Percentiles rank a stretch among this genome's conserved stretches.
Conservation (phyloP, 2,113 vertebrate species). For the Bucco capensis region DNA sequence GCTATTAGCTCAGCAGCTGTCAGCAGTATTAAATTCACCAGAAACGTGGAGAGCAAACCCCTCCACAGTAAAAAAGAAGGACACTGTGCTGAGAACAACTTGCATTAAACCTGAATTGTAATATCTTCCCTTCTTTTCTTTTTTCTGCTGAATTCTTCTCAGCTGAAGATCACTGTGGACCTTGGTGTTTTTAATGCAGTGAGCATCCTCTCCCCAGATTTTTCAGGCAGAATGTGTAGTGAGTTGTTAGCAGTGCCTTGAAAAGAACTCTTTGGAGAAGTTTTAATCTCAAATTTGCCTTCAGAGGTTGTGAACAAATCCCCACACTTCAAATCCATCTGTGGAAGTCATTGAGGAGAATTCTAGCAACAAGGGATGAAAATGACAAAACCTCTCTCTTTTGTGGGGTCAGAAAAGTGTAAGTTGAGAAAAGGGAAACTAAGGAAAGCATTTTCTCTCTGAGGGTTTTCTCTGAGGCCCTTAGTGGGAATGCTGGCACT, state of each 20-base stretch:
- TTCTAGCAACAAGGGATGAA: background rate
- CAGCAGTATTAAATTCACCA: conserved; percentile 34
- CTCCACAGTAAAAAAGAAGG: background rate
- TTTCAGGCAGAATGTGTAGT: background rate
- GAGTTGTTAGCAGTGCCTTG: background rate
- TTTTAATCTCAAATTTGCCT: background rate
- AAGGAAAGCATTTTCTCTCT: background rate
- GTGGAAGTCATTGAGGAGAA: background rate
- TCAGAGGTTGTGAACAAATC: background rate
- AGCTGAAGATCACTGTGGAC: background rate
- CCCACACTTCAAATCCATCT: background rate
- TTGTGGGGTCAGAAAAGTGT: background rate
- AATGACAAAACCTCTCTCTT: background rate
- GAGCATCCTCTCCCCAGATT: background rate
- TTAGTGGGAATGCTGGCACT: background rate
- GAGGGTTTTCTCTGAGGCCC: background rate
- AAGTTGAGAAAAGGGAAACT: background rate
- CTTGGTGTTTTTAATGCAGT: background rate
- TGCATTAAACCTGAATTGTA: background rate
- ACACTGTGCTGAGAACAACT: background rate
- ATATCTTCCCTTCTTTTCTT: background rate
- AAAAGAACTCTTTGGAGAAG: background rate
- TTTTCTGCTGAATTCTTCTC: conserved; percentile 1
- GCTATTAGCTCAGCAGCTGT: conserved; percentile 43
- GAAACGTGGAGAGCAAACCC: background rate